Percentiles rank a stretch among this genome's conserved stretches.
Evolutionary conservation across 2,888 invertebrate species (phyloP).

Genomic region (Gastrophysa polygoni): DNA sequence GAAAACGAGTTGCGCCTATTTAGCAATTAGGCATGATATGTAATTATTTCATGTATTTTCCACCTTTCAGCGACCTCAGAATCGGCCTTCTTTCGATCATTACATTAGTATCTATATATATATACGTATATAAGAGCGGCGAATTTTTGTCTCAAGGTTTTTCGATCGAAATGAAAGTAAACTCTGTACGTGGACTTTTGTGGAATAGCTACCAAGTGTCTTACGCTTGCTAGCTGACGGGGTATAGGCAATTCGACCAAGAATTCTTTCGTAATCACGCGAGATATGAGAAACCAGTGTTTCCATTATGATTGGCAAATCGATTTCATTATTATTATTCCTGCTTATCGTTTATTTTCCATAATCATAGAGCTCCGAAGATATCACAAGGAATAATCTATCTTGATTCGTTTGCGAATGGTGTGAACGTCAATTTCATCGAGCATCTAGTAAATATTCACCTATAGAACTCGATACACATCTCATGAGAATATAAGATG

Average conservation of each 20-base stretch:
- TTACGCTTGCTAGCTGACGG: too few relatives aligned
- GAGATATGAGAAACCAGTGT: neutral
- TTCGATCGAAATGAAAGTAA: constrained; percentile 46
- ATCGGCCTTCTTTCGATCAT: constrained; percentile 45
- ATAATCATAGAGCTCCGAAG: too few relatives aligned
- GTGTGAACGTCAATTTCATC: too few relatives aligned
- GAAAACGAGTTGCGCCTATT: constrained; percentile 35
- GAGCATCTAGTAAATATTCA: too few relatives aligned
- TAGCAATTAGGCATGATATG: constrained; percentile 32
- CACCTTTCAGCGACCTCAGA: constrained; percentile 47
- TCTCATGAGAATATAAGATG: too few relatives aligned
- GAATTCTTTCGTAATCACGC: neutral
- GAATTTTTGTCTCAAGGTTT: constrained; percentile 50
- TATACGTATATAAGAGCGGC: constrained; percentile 39
- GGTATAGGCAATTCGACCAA: neutral
- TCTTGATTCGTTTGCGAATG: too few relatives aligned
- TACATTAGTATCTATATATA: constrained; percentile 32
- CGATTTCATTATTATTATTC: neutral
- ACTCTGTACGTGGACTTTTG: constrained; percentile 40
- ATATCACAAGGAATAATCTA: too few relatives aligned
- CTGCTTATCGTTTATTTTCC: neutral
- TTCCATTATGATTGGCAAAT: neutral
- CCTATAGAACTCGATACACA: too few relatives aligned
- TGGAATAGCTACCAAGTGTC: constrained; percentile 35
- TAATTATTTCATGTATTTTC: constrained; percentile 44